phyloP scores from a whole-genome alignment of 2,113 vertebrate species.

The Cathartes aura region DNA sequence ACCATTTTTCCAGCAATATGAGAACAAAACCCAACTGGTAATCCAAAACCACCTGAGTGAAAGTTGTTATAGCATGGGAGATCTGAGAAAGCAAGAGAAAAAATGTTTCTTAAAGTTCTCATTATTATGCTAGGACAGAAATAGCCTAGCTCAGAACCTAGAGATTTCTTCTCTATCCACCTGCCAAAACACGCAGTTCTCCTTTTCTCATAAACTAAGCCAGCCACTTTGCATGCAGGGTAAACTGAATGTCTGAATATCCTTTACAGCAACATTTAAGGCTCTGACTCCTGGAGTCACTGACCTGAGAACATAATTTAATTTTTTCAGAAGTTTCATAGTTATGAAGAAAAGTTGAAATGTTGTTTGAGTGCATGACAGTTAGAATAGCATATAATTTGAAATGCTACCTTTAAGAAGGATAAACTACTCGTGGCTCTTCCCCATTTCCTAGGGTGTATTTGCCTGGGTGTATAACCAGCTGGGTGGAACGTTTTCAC shows the following conservation, averaged over 20 bases:
- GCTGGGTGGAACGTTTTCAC: background rate
- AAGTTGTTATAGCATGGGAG: background rate
- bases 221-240: background rate
- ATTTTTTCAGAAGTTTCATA: background rate
- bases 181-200: background rate
- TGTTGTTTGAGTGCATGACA: background rate
- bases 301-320: background rate
- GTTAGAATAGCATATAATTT: background rate
- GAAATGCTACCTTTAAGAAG: background rate
- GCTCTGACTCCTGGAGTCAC: background rate
- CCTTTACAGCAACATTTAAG: background rate
- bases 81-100: background rate
- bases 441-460: background rate
- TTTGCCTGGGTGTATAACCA: rapidly evolving
- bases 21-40: background rate
- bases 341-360: background rate
- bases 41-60: background rate
- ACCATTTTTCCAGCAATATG: background rate
- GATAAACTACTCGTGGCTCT: background rate
- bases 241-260: background rate
- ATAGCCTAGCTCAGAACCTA: background rate
- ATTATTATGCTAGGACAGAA: background rate
- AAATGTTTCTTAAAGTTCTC: background rate
- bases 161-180: background rate
- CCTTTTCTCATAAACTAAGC: background rate